These are phyloP conservation scores for Laticauda colubrina DNA, from an alignment of 2,113 vertebrate genomes.

Conservation along the genomic window DNA sequence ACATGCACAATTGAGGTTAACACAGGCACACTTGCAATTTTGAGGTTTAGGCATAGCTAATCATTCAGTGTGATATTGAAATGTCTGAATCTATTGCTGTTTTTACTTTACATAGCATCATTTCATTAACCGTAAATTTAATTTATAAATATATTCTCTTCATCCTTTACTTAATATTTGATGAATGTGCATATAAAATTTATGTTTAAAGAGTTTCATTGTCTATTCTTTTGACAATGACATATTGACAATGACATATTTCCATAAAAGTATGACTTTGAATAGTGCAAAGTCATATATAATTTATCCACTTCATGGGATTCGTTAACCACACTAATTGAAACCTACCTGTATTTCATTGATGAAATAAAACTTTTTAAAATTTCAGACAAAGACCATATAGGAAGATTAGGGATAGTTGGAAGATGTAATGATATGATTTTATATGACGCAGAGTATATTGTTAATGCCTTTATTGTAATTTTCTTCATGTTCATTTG, in stretches of 20 bases:
- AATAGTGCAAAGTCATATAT: neutral
- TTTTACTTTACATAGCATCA: neutral
- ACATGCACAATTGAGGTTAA: neutral
- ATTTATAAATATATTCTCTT: neutral
- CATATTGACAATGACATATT: neutral
- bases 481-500: neutral
- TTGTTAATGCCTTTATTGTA: neutral
- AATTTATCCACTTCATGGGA: neutral
- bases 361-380: neutral
- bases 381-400: neutral
- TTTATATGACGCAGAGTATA: neutral
- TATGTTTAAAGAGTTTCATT: neutral
- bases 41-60: neutral
- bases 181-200: neutral
- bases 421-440: neutral
- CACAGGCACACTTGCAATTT: neutral
- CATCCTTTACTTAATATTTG: neutral
- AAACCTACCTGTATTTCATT: neutral
- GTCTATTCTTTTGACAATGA: neutral
- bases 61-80: neutral
- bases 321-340: neutral
- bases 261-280: neutral
- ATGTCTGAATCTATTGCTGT: neutral
- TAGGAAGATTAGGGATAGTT: neutral
- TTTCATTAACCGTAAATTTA: neutral